Conservation (phyloP, 2,888 invertebrate genomes). For the Microdon myrmicae region DNA sequence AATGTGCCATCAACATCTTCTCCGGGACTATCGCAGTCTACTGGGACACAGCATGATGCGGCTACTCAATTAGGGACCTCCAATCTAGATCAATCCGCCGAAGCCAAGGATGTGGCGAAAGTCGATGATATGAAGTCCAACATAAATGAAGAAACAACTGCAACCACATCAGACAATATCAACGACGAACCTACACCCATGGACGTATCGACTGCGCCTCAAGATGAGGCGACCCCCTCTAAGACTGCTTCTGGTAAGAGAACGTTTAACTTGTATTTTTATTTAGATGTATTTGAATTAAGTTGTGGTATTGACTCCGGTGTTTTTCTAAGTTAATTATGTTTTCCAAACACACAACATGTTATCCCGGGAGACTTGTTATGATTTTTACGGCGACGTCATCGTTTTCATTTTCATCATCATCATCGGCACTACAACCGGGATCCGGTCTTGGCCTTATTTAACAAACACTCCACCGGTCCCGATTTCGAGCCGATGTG, state of each 20-base stretch:
- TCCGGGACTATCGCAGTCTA: slow-evolving; percentile 21
- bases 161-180: slow-evolving; percentile 24
- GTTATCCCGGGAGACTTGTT: too few relatives aligned
- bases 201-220: slow-evolving; percentile 52
- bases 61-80: slow-evolving; percentile 42
- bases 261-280: too few relatives aligned
- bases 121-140: slow-evolving; percentile 13
- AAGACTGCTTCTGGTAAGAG: slow-evolving; percentile 36
- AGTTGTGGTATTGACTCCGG: too few relatives aligned
- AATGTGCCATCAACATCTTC: slow-evolving; percentile 38
- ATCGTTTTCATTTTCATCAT: too few relatives aligned
- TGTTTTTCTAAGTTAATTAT: too few relatives aligned
- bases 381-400: too few relatives aligned
- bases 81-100: slow-evolving; percentile 3
- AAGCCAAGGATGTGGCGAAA: slow-evolving; percentile 18
- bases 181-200: slow-evolving; percentile 57
- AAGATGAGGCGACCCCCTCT: slow-evolving; percentile 30
- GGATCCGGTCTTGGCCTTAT: too few relatives aligned
- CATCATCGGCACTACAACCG: too few relatives aligned
- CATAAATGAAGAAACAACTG: slow-evolving; percentile 20
- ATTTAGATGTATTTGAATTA: too few relatives aligned
- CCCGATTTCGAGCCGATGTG: too few relatives aligned
- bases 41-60: slow-evolving; percentile 12
- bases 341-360: too few relatives aligned
- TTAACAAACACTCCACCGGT: too few relatives aligned